Conservation (phyloP, 2,113 vertebrate genomes). For the Philantomba maxwellii region DNA sequence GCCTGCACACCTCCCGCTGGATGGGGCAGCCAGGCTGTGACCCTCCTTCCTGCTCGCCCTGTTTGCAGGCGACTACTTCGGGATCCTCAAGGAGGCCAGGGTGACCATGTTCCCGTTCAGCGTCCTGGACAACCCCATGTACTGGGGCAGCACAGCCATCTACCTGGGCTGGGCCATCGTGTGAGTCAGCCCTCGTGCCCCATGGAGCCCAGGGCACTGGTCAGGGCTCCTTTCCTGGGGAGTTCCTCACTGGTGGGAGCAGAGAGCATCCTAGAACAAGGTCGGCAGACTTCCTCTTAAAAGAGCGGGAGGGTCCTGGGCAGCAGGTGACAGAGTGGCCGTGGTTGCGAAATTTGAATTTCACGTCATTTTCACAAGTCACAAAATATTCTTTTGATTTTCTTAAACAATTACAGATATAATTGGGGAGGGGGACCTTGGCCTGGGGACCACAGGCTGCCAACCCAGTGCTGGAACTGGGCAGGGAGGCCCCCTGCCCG, state of each 20-base stretch:
- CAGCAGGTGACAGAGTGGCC: background rate
- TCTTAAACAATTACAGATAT: background rate
- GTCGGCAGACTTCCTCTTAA: background rate
- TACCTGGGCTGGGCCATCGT: constrained; percentile 94
- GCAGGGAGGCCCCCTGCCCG: background rate
- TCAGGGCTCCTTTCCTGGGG: background rate
- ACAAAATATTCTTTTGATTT: background rate
- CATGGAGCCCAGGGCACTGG: background rate
- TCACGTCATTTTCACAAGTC: background rate
- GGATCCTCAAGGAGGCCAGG: constrained; percentile 92
- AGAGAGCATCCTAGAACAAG: fast-evolving
- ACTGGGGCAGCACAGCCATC: constrained; percentile 93
- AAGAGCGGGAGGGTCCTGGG: background rate
- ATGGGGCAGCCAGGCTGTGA: background rate
- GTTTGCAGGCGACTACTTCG: constrained; percentile 92
- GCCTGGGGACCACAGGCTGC: background rate
- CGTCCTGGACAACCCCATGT: constrained; percentile 94
- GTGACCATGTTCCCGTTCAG: constrained; percentile 93
- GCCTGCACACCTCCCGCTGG: background rate
- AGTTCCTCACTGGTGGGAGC: background rate
- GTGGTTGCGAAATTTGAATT: background rate
- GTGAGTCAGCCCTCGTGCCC: constrained; percentile 79
- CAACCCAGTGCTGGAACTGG: background rate
- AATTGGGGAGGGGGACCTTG: too few species aligned
- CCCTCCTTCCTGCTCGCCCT: background rate